Base-by-base conservation (phyloP, 2,888 invertebrate genomes). In the Eretmocerus hayati region DNA sequence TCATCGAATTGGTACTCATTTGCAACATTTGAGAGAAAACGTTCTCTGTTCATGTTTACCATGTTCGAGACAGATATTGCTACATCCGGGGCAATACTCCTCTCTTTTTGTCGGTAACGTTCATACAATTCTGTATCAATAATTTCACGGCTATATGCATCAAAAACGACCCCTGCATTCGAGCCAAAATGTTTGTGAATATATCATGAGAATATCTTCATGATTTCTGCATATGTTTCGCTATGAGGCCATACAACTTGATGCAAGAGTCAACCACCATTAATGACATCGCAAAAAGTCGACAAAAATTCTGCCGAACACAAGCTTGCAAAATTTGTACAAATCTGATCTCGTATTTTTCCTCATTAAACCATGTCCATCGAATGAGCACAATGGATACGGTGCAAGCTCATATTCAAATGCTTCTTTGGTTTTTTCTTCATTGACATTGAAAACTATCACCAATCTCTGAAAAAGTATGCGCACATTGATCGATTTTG, bases 381-480 rank as follows among this genome's bases (percentile, higher is more conserved):
- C 52, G 30, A 59, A 61, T 6, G 58, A 35, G 11, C 54, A 32
- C 22, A 56, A 26, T 2, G 58, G 60, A 38, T 47, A 57, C 23
- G 59, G 56, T 13, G 57, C 48, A 19, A 59, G 47, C 46, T 59
- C 59, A 35, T 54, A 59, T 15, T 42, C 37, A 2, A 54, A 56
- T 8, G 55, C 53, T 15, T 53, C 42, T 8, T 36, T 15, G 30
- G 42, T 55, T 19, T 58, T 40, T 6, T 53, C 52, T 37, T 53
- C 53, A 41, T 62, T 50, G 1, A 6, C 26, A 15, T 50, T 26
- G 21, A 57, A 56, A 18, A 48, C 9, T 11, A 56, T 48, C 18
- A 53, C 56, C 26, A 63, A 57, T 42, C 58, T 40, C 42, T 60
- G 57, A 40, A 63, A 63, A 6, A 62, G 36, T 21, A 56, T 37